Evolutionary conservation across 2,888 invertebrate genomes (phyloP), one percentile per base, ranked within the genome.

Genomic region (Rhaphigaster nebulosa): DNA sequence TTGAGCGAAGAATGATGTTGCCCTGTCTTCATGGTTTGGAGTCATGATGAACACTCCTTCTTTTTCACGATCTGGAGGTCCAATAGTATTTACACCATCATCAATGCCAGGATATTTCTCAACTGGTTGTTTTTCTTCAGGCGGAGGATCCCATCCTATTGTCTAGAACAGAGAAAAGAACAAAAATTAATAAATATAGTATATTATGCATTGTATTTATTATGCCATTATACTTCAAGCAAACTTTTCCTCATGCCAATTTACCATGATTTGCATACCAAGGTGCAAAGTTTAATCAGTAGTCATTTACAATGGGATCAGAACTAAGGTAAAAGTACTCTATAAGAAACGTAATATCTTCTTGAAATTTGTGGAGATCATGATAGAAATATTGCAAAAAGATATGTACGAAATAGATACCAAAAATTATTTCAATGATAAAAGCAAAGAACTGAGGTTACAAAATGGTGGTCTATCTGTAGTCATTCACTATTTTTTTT

Each of bases 1-100:
- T 95, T 98, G 98, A 93, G 98, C 97, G 94, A 98, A 98, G 96
- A 98, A 98, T 93, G 98, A 97, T 94, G 97, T 96, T 93, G 97
- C 96, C 93, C 97, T 96, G 94, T 98, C 97, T 93, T 97, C 97
- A 92, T 96, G 95, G 94, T 97, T 97, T 92, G 96, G 95, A 95
- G 97, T 96, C 97, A 97, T 97, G 94, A 96, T 97, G 15, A 84
- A 84, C 94, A 95, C 95, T 91, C 96, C 96, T 93, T 95, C 96
- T 95, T 91, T 91, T 41, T 87, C 89, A 45, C 89, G 41, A 26
- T 89, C 89, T 76, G 45, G 41, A 41, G 70, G 89, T 60, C 38
- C 65, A 34, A 87, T 87, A 34, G 45, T 34, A 89, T 89, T 89
- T 34, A 70, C 45, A 76, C n/a, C 65, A 15, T 45, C 60, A 18